phyloP scores from a whole-genome alignment of 2,888 invertebrate genomes.

The Erpobdella octoculata region DNA sequence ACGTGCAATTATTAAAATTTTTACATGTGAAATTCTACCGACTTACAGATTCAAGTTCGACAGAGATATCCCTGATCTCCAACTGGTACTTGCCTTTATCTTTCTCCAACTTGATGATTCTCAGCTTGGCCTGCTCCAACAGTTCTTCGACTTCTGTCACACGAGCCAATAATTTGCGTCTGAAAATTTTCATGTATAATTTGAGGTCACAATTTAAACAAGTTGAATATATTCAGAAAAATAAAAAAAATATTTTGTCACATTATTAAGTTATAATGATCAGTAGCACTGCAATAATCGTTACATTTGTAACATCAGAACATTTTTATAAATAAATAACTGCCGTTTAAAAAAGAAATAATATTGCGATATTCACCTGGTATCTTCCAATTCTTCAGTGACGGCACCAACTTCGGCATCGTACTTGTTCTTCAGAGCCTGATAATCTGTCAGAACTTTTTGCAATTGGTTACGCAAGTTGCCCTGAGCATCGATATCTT shows the following conservation, averaged over 20 bases:
- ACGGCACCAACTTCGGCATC: conserved; percentile 87
- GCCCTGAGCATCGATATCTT: conserved; percentile 90
- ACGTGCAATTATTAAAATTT: too few relatives aligned
- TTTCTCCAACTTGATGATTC: conserved; percentile 85
- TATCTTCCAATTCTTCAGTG: conserved; percentile 74
- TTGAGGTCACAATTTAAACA: too few relatives aligned
- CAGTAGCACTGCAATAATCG: not conserved
- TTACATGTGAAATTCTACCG: not conserved
- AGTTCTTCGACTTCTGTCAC: conserved; percentile 83
- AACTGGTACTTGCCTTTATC: conserved; percentile 93
- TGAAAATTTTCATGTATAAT: too few relatives aligned
- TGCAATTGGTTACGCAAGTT: conserved; percentile 85
- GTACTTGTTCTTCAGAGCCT: conserved; percentile 86
- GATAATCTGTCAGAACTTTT: conserved; percentile 85
- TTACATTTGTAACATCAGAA: not conserved
- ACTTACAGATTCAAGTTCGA: conserved; percentile 85
- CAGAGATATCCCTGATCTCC: conserved; percentile 95
- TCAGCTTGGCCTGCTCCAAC: conserved; percentile 83
- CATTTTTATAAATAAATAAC: not conserved
- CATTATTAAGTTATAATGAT: too few relatives aligned
- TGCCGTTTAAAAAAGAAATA: not conserved
- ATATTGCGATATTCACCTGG: conserved; percentile 54
- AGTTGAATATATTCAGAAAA: not conserved
- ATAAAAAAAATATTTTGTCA: not conserved
- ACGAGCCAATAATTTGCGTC: conserved; percentile 48